Conservation (phyloP, 2,888 invertebrate species). For the Meghimatium bilineatum region DNA sequence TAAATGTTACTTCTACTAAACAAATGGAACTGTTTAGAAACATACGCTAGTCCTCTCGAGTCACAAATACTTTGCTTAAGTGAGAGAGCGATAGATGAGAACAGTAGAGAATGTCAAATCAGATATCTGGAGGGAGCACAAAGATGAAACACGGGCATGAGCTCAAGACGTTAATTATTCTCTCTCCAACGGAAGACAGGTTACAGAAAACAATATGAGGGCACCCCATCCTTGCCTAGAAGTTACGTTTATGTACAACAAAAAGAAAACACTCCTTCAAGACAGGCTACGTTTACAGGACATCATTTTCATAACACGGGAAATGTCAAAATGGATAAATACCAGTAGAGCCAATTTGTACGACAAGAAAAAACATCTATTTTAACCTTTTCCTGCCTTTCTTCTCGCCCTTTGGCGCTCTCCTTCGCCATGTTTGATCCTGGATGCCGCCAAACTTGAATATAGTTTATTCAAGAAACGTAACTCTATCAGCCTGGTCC, state of each 20-base stretch:
- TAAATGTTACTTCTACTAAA: neutral
- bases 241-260: neutral
- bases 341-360: conserved; percentile 32
- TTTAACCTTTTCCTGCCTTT: conserved; percentile 41
- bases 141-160: neutral
- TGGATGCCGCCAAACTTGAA: neutral
- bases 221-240: neutral
- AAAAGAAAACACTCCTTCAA: neutral
- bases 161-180: neutral
- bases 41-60: neutral
- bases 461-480: too few species aligned
- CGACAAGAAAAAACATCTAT: conserved; percentile 40
- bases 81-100: neutral
- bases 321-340: conserved; percentile 42
- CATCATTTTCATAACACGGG: conserved; percentile 34
- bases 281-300: conserved; percentile 11
- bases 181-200: neutral
- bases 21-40: neutral
- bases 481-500: too few species aligned
- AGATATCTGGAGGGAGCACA: neutral
- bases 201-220: neutral
- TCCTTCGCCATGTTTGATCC: conserved; percentile 7
- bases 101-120: neutral
- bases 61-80: neutral
- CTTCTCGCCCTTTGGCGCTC: conserved; percentile 35